Conservation (phyloP, 2,888 invertebrate species). For the Drosophila mayaguana region DNA sequence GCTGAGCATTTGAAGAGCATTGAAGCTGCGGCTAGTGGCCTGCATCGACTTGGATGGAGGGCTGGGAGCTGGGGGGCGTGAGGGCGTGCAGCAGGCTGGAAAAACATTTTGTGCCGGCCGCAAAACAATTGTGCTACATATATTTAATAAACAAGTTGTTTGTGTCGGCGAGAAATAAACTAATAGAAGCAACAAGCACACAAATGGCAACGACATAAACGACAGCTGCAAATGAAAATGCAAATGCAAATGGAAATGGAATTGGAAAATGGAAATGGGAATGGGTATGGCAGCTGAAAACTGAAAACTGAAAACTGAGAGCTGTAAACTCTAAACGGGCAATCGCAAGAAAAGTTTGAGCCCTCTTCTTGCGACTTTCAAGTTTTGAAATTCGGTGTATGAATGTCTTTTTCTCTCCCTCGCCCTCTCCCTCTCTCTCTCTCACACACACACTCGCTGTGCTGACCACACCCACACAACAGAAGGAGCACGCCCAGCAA, state of each 20-base stretch:
- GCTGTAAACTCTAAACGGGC: conserved; percentile 41
- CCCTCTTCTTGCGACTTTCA: conserved; percentile 56
- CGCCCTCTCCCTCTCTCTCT: background rate
- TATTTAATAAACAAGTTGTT: conserved; percentile 70
- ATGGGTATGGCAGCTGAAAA: conserved; percentile 7
- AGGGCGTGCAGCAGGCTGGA: conserved; percentile 28
- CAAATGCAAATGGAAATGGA: conserved; percentile 29
- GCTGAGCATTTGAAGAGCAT: conserved; percentile 12
- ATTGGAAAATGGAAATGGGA: conserved; percentile 24
- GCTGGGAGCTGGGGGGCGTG: background rate
- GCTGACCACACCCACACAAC: conserved; percentile 19
- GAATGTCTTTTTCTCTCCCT: background rate
- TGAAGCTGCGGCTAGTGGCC: conserved; percentile 6
- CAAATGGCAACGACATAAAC: conserved; percentile 23
- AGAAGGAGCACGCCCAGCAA: conserved; percentile 7
- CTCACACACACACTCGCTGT: background rate
- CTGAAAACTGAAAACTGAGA: conserved; percentile 26
- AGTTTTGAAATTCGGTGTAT: conserved; percentile 29
- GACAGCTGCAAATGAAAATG: conserved; percentile 37
- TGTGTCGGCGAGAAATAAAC: conserved; percentile 40
- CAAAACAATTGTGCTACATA: conserved; percentile 70
- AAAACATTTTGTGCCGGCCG: conserved; percentile 58
- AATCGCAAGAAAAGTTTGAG: conserved; percentile 49
- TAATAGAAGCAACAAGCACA: conserved; percentile 34
- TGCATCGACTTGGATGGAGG: no score